Evolutionary conservation across 2,797 vertebrate genomes (phyloP).

Genomic region (Phrynocephalus vlangalii): DNA sequence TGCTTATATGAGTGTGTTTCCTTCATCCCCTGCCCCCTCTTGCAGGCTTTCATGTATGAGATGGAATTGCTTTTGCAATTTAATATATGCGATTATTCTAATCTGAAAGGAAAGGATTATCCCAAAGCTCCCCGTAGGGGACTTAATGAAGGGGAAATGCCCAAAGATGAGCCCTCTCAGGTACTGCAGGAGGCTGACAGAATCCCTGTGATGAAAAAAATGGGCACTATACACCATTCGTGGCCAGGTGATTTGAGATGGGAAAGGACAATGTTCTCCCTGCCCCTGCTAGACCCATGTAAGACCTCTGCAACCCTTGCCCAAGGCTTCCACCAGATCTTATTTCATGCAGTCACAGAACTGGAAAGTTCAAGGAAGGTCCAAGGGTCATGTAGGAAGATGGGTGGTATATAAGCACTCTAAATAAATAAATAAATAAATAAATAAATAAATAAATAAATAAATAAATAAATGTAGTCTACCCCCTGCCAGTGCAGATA

Average conservation of each 20-base stretch:
- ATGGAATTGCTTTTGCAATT: background rate
- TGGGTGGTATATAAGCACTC: too few species aligned
- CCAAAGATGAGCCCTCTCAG: background rate
- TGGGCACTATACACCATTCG: background rate
- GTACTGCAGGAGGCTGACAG: background rate
- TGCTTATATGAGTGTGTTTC: background rate
- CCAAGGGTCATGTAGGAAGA: too few species aligned
- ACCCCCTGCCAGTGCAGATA: too few species aligned
- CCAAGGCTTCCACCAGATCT: too few species aligned
- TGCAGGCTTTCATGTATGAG: background rate
- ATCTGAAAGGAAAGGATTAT: conserved; percentile 36
- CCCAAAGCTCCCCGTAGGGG: conserved; percentile 8
- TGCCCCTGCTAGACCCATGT: background rate
- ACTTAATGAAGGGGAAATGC: conserved; percentile 5
- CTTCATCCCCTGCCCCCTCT: background rate
- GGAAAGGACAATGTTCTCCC: background rate
- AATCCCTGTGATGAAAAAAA: background rate
- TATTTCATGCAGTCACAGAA: too few species aligned
- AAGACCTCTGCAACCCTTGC: background rate
- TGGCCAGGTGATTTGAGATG: background rate
- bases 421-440: too few species aligned
- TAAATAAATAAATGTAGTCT: too few species aligned
- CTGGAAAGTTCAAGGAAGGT: too few species aligned
- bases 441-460: too few species aligned
- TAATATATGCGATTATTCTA: conserved; percentile 12